Conservation (phyloP, 1,140 invertebrate genomes). For the Mycetomoellerius zeteki region DNA sequence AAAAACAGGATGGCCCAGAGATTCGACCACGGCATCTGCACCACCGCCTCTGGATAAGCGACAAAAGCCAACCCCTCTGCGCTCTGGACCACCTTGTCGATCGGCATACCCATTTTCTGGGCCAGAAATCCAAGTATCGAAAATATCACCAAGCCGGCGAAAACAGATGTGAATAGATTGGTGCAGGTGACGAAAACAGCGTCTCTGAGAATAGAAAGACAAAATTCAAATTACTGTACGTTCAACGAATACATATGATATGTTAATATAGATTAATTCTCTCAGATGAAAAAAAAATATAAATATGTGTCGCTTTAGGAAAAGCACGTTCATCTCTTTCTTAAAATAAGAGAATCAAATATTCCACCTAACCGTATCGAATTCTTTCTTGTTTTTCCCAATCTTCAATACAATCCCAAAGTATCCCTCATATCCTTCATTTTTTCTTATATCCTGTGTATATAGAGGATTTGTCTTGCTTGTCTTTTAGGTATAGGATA, state of each 20-base stretch:
- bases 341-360: background rate
- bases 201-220: slow-evolving; percentile 86
- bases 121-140: slow-evolving; percentile 94
- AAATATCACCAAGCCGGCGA: slow-evolving; percentile 93
- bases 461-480: background rate
- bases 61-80: slow-evolving; percentile 94
- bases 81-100: slow-evolving; percentile 88
- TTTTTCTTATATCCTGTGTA: background rate
- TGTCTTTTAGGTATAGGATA: background rate
- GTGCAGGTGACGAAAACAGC: slow-evolving; percentile 90
- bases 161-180: slow-evolving; percentile 92
- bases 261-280: background rate
- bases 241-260: background rate
- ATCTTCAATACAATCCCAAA: background rate
- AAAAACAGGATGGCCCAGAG: slow-evolving; percentile 95
- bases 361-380: background rate
- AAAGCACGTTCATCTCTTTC: background rate
- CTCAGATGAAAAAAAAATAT: background rate
- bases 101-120: slow-evolving; percentile 89
- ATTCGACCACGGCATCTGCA: slow-evolving; percentile 91
- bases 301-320: background rate
- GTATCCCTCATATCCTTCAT: background rate
- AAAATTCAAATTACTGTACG: background rate
- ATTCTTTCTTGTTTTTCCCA: background rate
- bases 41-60: slow-evolving; percentile 93